Base-by-base conservation (phyloP, 2,888 invertebrate species). In the Anorthoa munda region DNA sequence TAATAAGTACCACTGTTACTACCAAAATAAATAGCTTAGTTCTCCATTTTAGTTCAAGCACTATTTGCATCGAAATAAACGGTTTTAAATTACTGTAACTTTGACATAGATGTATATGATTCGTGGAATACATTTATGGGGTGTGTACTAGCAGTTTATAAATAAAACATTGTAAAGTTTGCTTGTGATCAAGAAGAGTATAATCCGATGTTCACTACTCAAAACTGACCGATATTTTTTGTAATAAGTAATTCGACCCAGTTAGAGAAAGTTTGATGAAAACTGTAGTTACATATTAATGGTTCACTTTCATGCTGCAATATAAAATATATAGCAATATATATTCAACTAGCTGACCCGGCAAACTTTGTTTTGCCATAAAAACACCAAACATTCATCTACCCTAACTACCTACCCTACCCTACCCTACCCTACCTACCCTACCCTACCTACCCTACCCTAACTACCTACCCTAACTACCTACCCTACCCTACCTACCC, bases 171-270 rank as follows among this genome's bases (percentile, higher is more conserved):
- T 84, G 75, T 31, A 56, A 31, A 66, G 51, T 63, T 70, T 58
- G 23, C 56, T 51, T 53, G 67, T 53, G 56, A 61, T 66, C 65
- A 66, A 72, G 66, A 67, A 70, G 31, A 69, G 67, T 67, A n/a
- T 50, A 4, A 66, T 58, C 39, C 45, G 71, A 66, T 70, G 68
- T 78, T 75, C 58, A 58, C 26, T 68, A 39, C 68, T 64, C 64
- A 60, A 72, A 81, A 64, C 64, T 76, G 56, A 56, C 51, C 71
- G 68, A 77, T n/a, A 77, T 75, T 78, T 81, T 85, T 70, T 18
- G 56, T 66, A 76, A 73, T 69, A 73, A 83, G 70, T 73, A 21
- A 12, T 13, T 55, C 26, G n/a, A 21, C 50, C 3, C 2, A n/a
- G 13, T 26, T 21, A 12, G 5, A 53, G 23, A 23, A 31, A 70